A percentile compares a stretch with the other conserved stretches of the same genome.
phyloP scores from a whole-genome alignment of 2,797 vertebrate genomes.

The Schizopygopsis malacanthus region DNA sequence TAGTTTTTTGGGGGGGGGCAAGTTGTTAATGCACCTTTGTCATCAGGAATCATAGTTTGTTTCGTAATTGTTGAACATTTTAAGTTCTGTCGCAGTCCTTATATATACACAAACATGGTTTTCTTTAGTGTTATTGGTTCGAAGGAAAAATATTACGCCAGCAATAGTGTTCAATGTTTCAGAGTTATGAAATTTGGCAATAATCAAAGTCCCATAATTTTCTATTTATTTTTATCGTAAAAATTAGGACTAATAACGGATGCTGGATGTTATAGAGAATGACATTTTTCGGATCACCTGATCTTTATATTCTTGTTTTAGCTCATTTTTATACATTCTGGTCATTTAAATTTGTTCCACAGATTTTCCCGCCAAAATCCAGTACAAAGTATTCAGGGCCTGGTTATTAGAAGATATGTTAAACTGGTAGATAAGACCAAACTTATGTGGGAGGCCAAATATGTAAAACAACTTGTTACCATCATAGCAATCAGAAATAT shows the following conservation, averaged over 20 bases:
- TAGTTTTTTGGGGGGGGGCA: not conserved
- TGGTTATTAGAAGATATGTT: not conserved
- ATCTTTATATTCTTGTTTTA: not conserved
- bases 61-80: not conserved
- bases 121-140: not conserved
- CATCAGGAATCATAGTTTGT: not conserved
- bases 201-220: not conserved
- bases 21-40: not conserved
- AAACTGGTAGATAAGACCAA: slow-evolving; percentile 39
- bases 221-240: not conserved
- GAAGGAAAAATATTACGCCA: not conserved
- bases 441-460: slow-evolving; percentile 43
- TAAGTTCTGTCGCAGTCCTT: not conserved
- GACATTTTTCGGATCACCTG: not conserved
- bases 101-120: not conserved
- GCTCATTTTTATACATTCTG: not conserved
- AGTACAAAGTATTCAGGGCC: not conserved
- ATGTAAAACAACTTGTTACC: slow-evolving; percentile 56
- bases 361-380: not conserved
- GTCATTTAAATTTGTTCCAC: not conserved
- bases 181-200: slow-evolving; percentile 1
- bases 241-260: no score
- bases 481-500: slow-evolving; percentile 63
- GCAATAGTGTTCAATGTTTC: slow-evolving; percentile 5
- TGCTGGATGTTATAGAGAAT: not conserved